Evolutionary conservation across 2,888 invertebrate species (phyloP).

Genomic region (Troides aeacus): DNA sequence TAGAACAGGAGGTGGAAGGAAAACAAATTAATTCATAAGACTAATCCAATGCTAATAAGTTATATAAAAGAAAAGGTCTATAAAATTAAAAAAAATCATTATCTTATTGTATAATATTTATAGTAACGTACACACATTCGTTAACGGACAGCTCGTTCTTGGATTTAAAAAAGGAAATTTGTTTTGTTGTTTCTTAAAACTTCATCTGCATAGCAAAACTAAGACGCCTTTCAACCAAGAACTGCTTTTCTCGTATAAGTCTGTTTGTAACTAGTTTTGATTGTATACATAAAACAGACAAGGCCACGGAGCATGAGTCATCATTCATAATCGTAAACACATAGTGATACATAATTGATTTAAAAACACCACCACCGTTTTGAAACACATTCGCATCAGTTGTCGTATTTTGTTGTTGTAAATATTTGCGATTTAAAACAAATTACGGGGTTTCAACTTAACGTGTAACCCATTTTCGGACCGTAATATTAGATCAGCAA

Average conservation of each 20-base stretch:
- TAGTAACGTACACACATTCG: no score
- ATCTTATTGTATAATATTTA: no score
- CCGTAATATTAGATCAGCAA: conserved; percentile 21
- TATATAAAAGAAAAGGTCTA: no score
- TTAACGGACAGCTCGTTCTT: no score
- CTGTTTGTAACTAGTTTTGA: background rate
- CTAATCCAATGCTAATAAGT: no score
- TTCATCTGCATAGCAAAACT: background rate
- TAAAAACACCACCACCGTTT: background rate
- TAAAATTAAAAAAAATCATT: no score
- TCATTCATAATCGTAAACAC: background rate
- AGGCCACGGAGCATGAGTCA: no score
- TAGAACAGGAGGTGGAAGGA: no score
- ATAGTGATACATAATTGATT: background rate
- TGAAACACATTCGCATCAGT: no score
- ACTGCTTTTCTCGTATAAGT: background rate
- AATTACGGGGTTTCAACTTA: conserved; percentile 14
- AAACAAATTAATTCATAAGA: no score
- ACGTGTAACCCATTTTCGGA: conserved; percentile 21
- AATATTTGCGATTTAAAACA: background rate
- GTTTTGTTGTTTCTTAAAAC: no score
- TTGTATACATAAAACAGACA: background rate
- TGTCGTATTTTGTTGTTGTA: background rate
- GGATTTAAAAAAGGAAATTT: no score
- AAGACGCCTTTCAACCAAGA: background rate